phyloP scores from a whole-genome alignment of 2,113 vertebrate genomes.

The Gallinago paraguaiae region DNA sequence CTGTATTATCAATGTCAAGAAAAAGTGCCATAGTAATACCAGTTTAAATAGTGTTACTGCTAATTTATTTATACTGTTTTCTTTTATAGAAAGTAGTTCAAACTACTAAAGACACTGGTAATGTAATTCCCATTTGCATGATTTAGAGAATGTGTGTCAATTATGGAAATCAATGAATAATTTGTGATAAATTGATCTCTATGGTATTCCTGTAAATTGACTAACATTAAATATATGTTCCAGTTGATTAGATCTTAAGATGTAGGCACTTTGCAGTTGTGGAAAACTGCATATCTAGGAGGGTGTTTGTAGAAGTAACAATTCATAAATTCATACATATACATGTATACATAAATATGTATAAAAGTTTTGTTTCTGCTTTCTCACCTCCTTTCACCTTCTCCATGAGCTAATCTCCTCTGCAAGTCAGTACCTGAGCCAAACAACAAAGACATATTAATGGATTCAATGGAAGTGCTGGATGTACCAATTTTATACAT shows the following conservation, averaged over 20 bases:
- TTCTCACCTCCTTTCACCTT: background rate
- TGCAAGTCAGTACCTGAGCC: background rate
- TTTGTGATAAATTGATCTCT: conserved; percentile 17
- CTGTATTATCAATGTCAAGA: background rate
- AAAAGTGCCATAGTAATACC: background rate
- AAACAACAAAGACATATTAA: background rate
- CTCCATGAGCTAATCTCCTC: background rate
- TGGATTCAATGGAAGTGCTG: background rate
- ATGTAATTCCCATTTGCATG: background rate
- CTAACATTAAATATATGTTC: background rate
- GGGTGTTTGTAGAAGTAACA: background rate
- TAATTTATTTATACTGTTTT: background rate
- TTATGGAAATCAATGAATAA: conserved; percentile 5
- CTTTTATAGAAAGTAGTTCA: background rate
- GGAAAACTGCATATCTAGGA: background rate
- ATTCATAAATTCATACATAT: background rate
- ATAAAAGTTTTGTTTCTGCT: background rate
- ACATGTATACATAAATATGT: accelerated
- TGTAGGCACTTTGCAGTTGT: background rate
- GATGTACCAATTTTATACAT: background rate
- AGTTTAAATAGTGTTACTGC: background rate
- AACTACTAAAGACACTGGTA: background rate
- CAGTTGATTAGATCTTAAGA: conserved; percentile 1
- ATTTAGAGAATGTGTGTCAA: background rate
- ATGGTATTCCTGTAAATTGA: background rate